phyloP scores from a whole-genome alignment of 1,140 invertebrate species.

The Leptopilina clavipes region DNA sequence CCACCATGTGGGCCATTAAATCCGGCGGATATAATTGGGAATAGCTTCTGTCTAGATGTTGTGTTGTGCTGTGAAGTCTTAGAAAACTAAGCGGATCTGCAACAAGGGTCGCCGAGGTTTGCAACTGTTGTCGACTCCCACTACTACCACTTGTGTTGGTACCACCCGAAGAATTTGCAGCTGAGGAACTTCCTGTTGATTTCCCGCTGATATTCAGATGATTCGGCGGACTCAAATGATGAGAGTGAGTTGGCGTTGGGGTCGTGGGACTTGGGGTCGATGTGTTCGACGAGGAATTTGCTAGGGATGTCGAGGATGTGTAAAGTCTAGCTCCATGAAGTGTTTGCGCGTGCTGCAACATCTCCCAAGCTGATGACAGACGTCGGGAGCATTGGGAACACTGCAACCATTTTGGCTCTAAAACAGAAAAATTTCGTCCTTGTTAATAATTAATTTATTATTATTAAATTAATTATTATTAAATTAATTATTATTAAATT shows the following conservation, averaged over 20 bases:
- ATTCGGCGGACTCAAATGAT: conserved; percentile 71
- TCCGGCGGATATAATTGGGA: conserved; percentile 74
- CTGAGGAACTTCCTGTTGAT: conserved; percentile 70
- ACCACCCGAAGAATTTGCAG: conserved; percentile 67
- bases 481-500: too few species aligned
- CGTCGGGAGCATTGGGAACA: conserved; percentile 95
- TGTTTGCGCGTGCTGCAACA: conserved; percentile 96
- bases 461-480: too few species aligned
- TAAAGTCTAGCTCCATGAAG: conserved; percentile 96
- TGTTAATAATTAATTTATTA: background rate
- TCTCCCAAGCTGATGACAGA: conserved; percentile 92
- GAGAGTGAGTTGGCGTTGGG: conserved; percentile 67
- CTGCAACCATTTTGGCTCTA: conserved; percentile 96
- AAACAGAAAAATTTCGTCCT: conserved; percentile 75
- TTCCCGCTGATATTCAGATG: conserved; percentile 72
- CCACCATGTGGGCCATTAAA: conserved; percentile 71
- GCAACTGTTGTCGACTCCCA: conserved; percentile 69
- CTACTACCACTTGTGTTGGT: conserved; percentile 66
- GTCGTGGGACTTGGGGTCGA: conserved; percentile 72
- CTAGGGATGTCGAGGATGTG: conserved; percentile 77
- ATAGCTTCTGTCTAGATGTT: conserved; percentile 71
- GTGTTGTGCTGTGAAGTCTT: conserved; percentile 60
- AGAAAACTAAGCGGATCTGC: conserved; percentile 76
- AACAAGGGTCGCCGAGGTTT: conserved; percentile 75
- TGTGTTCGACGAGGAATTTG: conserved; percentile 70